These are phyloP conservation scores for Craterocephalus amniculus DNA, from an alignment of 2,797 vertebrate species.

Conservation along the genomic window DNA sequence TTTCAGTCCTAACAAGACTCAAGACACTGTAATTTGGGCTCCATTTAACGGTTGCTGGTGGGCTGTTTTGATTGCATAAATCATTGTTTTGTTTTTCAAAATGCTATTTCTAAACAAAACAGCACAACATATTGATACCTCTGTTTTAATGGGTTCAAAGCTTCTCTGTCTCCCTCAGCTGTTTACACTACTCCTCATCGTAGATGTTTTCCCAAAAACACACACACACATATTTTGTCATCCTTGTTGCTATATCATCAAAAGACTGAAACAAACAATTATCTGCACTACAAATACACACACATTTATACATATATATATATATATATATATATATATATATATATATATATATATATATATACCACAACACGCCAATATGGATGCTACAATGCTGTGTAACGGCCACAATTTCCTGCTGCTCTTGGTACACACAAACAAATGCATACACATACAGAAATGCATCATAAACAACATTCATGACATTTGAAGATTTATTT, in stretches of 20 bases:
- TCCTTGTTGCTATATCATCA: slow-evolving; percentile 53
- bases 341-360: slow-evolving; percentile 28
- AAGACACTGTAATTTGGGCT: not conserved
- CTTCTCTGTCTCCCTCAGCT: slow-evolving; percentile 23
- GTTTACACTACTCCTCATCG: slow-evolving; percentile 38
- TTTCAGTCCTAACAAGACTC: not conserved
- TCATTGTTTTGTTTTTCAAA: not conserved
- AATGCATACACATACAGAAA: too few relatives aligned
- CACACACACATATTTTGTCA: slow-evolving; percentile 19
- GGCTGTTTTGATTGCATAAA: not conserved
- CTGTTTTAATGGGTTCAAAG: slow-evolving; percentile 1
- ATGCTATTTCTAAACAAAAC: not conserved
- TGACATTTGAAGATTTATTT: too few relatives aligned
- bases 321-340: too few relatives aligned
- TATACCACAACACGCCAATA: too few relatives aligned
- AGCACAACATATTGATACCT: not conserved
- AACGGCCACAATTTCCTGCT: too few relatives aligned
- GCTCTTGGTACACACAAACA: too few relatives aligned
- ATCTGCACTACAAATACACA: slow-evolving; percentile 57
- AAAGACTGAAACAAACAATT: slow-evolving; percentile 44
- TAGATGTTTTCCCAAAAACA: slow-evolving; percentile 14
- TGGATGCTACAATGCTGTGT: too few relatives aligned
- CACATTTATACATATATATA: slow-evolving; percentile 32
- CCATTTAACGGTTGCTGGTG: not conserved
- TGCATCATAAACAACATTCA: too few relatives aligned